Conservation (phyloP, 2,888 invertebrate species). For the Chorisops tibialis region DNA sequence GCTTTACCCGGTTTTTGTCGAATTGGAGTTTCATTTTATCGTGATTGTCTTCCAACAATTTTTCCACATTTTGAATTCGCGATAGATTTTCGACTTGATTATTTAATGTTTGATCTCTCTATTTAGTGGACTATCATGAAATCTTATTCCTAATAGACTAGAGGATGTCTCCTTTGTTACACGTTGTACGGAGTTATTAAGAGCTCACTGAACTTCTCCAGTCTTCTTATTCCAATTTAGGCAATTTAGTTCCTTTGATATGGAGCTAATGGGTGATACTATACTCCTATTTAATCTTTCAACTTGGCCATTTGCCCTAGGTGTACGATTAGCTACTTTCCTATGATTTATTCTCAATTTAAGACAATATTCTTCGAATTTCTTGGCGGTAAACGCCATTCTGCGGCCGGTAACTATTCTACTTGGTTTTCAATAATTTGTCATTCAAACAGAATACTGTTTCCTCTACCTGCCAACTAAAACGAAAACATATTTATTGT, state of each 20-base stretch:
- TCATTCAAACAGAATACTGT: conserved; percentile 19
- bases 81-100: background rate
- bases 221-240: conserved; percentile 35
- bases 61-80: background rate
- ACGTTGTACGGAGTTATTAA: conserved; percentile 33
- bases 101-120: background rate
- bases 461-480: background rate
- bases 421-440: conserved; percentile 34
- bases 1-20: background rate
- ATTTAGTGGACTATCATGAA: background rate
- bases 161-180: conserved; percentile 26
- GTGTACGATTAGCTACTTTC: conserved; percentile 32
- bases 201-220: conserved; percentile 32
- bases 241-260: conserved; percentile 24
- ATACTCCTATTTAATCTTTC: conserved; percentile 11
- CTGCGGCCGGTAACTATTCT: conserved; percentile 35
- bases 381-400: conserved; percentile 32
- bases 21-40: background rate
- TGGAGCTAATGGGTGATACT: conserved; percentile 31
- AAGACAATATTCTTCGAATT: conserved; percentile 30
- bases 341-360: conserved; percentile 32
- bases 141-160: background rate
- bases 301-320: conserved; percentile 25
- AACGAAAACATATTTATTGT: conserved; percentile 9
- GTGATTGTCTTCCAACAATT: background rate